Conservation (phyloP, 92 coral and sea anemone genomes). For the Parazoanthus atlanticus region DNA sequence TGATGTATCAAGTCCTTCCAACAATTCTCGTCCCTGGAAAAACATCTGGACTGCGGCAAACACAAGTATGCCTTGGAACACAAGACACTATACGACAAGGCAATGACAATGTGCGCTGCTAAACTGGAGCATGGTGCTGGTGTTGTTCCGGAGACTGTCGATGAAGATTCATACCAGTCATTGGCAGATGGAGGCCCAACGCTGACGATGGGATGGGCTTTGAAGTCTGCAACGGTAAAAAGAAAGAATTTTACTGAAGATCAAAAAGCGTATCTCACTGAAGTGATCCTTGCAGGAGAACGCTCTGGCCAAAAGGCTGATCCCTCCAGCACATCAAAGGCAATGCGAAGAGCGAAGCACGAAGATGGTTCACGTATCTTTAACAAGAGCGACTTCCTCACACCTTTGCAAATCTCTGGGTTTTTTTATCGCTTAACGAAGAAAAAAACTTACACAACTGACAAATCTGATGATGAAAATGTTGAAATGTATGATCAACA, state of each 20-base stretch:
- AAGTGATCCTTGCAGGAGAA: slow-evolving; percentile 14
- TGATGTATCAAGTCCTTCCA: slow-evolving; percentile 60
- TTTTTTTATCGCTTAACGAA: slow-evolving; percentile 19
- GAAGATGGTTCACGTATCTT: slow-evolving; percentile 48
- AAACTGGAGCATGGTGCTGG: slow-evolving; percentile 34
- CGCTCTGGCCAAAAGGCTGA: slow-evolving; percentile 39
- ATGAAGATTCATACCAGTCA: slow-evolving; percentile 6
- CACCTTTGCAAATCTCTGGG: slow-evolving; percentile 51
- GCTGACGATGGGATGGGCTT: slow-evolving; percentile 34
- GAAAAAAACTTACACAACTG: slow-evolving; percentile 17
- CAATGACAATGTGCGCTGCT: slow-evolving; percentile 48
- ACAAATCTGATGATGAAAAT: slow-evolving; percentile 1
- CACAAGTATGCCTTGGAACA: slow-evolving; percentile 60
- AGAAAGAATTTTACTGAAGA: slow-evolving; percentile 25
- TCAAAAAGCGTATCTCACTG: slow-evolving; percentile 39
- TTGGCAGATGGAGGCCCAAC: slow-evolving; percentile 27
- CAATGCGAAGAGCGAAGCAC: slow-evolving; percentile 54
- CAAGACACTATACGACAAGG: slow-evolving; percentile 69
- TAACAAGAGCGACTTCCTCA: slow-evolving; percentile 47
- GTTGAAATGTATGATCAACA: slow-evolving; percentile 45
- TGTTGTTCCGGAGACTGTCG: slow-evolving; percentile 22
- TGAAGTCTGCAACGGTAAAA: slow-evolving; percentile 18
- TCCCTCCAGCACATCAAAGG: slow-evolving; percentile 48
- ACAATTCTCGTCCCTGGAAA: slow-evolving; percentile 41
- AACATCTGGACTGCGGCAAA: slow-evolving; percentile 58